Conservation (phyloP, 2,797 vertebrate genomes). For the Falco rusticolus region DNA sequence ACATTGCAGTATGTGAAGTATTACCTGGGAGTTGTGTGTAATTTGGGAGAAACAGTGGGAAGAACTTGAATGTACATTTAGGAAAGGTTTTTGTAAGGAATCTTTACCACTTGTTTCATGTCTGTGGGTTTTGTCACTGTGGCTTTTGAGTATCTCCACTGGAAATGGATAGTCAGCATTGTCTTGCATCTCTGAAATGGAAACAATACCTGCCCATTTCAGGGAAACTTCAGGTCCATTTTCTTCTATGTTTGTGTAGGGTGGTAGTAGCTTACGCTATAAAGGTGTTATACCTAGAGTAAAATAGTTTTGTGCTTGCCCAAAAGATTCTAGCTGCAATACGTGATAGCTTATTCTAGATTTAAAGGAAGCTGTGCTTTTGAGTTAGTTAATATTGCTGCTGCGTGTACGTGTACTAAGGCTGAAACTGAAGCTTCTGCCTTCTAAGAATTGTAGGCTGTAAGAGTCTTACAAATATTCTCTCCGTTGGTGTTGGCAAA, state of each 20-base stretch:
- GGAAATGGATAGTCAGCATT: background rate
- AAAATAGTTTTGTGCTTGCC: background rate
- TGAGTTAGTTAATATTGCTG: background rate
- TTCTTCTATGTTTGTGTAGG: background rate
- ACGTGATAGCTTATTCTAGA: rapidly evolving
- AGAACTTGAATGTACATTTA: background rate
- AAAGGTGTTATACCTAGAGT: background rate
- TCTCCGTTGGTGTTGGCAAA: background rate
- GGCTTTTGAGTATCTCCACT: background rate
- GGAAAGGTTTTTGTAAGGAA: background rate
- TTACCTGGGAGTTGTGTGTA: background rate
- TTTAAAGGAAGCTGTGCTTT: background rate
- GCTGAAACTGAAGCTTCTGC: background rate
- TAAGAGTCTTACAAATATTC: background rate
- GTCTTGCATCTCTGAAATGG: slow-evolving; percentile 15
- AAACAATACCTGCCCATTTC: background rate
- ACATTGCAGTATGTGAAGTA: background rate
- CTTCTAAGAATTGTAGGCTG: background rate
- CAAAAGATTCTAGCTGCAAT: background rate
- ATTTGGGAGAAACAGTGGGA: background rate
- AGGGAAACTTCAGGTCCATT: background rate
- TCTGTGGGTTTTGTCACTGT: background rate
- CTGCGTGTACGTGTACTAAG: background rate
- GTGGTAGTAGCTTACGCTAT: background rate
- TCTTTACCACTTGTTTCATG: background rate